A percentile compares a stretch with the other conserved stretches of the same genome.
Conservation (phyloP, 2,888 invertebrate genomes). For the Meandrusa payeni region DNA sequence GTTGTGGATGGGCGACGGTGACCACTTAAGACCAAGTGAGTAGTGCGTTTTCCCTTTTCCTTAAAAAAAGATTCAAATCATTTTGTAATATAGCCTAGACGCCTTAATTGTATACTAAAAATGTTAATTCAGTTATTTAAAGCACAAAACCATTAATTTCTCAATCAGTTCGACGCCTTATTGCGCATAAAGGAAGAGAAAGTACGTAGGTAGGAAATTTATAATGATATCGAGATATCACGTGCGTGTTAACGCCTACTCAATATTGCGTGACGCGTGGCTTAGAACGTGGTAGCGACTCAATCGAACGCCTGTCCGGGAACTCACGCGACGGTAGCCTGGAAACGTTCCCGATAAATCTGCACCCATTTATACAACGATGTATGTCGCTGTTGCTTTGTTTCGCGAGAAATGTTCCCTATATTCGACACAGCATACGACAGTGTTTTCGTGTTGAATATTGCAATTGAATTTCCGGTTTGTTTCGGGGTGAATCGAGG, state of each 20-base stretch:
- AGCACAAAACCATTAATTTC: too few species aligned
- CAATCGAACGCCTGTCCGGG: conserved; percentile 45
- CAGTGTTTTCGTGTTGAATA: conserved; percentile 24
- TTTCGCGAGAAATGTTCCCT: conserved; percentile 43
- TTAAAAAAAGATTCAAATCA: too few species aligned
- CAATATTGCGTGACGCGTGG: conserved; percentile 18
- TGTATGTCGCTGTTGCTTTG: conserved; percentile 58
- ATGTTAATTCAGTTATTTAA: too few species aligned
- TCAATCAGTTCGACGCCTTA: conserved; percentile 9
- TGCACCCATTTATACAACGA: conserved; percentile 36
- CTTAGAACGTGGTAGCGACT: conserved; percentile 38
- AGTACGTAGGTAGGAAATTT: conserved; percentile 2
- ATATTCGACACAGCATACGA: conserved; percentile 39
- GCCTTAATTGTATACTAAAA: too few species aligned
- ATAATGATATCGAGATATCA: conserved; percentile 10
- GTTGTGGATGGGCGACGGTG: too few species aligned
- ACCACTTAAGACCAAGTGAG: too few species aligned
- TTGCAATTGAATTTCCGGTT: conserved; percentile 33
- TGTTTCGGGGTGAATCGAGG: conserved; percentile 21
- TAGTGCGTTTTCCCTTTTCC: too few species aligned
- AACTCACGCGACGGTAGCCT: conserved; percentile 43
- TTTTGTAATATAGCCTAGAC: too few species aligned
- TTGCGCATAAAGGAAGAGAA: conserved; percentile 3
- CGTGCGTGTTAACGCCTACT: conserved; percentile 20
- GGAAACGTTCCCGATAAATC: conserved; percentile 62